Evolutionary conservation across 23 tunicate genomes (phyloP), one percentile per base, ranked within the genome.

Genomic region (Trididemnum nubilum): DNA sequence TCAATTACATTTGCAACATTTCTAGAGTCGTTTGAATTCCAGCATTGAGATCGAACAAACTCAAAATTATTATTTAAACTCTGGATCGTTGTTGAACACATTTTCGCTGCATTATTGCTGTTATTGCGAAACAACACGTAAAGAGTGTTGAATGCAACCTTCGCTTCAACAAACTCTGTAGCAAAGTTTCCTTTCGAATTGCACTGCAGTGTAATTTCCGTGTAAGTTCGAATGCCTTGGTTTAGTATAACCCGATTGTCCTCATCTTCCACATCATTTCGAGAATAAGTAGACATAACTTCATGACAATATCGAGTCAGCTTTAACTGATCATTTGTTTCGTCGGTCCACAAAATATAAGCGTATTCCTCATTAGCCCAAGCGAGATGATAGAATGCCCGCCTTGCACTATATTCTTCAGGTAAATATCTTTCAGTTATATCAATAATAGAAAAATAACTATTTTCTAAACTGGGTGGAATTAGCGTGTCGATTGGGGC

Each of bases 161-260:
- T 25, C 27, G 67, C 67, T 61, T 21, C 15, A 25, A 61, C 29
- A 4, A 22, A 61, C 5, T 61, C 67, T 4, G 21, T 12, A 12
- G 29, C 27, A 12, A 61, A 5, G 5, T 21, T 22, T 15, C 67
- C 67, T n/a, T n/a, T n/a, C n/a, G n/a, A n/a, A 61, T 61, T 61
- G 67, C 67, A 61, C 29, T 61, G 67, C 29, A 61, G 29, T 21
- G 67, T 61, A 12, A 61, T 61, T 22, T 61, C 25, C 21, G 67
- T 61, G 29, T 61, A 12, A 22, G 25, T 21, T 12, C 67, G 67
- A 22, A 26, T 21, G 15, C 67, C 25, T 12, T 25, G 26, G 4
- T 15, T 12, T 15, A 22, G 26, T 44, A 7, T 15, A 44, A 44
- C 9, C 54, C 15, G 9, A 22, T 61, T 25, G 26, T 4, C 4